Conservation (phyloP, 64 coral and sea anemone species). For the Orbicella faveolata region DNA sequence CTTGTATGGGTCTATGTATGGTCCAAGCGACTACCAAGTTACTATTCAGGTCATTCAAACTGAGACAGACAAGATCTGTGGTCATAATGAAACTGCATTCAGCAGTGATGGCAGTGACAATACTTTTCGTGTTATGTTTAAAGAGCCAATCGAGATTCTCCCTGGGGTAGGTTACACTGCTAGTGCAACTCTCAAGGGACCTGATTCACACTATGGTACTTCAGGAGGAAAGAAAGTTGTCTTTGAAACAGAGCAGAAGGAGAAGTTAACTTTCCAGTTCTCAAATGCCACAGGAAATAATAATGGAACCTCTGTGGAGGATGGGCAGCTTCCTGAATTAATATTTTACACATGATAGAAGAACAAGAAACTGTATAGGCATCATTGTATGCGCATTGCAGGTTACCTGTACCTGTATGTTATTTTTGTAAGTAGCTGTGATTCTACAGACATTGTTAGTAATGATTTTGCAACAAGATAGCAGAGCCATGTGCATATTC, state of each 20-base stretch:
- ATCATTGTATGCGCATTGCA: background rate
- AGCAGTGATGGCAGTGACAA: conserved; percentile 86
- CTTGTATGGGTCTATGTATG: conserved; percentile 95
- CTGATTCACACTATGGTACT: conserved; percentile 97
- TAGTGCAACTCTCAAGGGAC: conserved; percentile 81
- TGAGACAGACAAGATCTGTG: conserved; percentile 84
- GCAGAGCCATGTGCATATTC: no score
- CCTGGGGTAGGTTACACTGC: conserved; percentile 83
- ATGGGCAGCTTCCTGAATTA: conserved; percentile 97
- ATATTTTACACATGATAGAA: conserved; percentile 92
- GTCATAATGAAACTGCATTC: conserved; percentile 95
- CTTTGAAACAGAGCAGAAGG: conserved; percentile 76
- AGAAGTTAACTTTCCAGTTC: conserved; percentile 96
- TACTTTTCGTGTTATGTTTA: conserved; percentile 96
- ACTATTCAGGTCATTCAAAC: conserved; percentile 84
- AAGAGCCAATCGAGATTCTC: conserved; percentile 88
- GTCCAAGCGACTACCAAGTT: conserved; percentile 93
- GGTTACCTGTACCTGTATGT: no score
- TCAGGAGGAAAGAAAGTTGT: conserved; percentile 86
- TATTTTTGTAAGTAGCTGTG: no score
- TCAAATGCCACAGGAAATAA: conserved; percentile 96
- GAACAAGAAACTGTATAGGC: background rate
- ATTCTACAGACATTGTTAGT: no score
- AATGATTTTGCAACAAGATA: no score
- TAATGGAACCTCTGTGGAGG: conserved; percentile 96